These are phyloP conservation scores for Plumapathes pennacea DNA, from an alignment of 92 coral and sea anemone genomes.

Conservation along the genomic window DNA sequence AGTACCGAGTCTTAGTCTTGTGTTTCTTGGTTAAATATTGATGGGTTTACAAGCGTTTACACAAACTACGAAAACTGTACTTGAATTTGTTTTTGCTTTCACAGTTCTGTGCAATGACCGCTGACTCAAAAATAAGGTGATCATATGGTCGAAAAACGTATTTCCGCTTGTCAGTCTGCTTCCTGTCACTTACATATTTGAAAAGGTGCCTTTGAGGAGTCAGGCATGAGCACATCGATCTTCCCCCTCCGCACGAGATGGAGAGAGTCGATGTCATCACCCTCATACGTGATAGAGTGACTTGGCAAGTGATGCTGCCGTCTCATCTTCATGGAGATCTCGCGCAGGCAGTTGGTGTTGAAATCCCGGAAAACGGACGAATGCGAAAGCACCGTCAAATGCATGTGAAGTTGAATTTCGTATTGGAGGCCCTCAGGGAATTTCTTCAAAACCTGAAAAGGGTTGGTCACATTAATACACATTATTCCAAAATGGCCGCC, in stretches of 20 bases:
- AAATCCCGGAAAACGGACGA: constrained; percentile 75
- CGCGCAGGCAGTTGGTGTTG: constrained; percentile 71
- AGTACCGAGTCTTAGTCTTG: no score
- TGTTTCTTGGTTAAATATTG: no score
- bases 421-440: constrained; percentile 97
- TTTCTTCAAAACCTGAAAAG: constrained; percentile 74
- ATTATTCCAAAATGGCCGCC: no score
- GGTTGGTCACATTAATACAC: no score
- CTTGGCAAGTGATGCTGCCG: constrained; percentile 91
- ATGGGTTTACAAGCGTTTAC: no score
- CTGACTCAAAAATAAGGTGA: no score
- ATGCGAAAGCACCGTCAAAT: constrained; percentile 82
- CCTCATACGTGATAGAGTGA: constrained; percentile 78
- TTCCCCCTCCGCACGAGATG: constrained; percentile 85
- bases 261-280: constrained; percentile 80
- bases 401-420: constrained; percentile 91
- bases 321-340: constrained; percentile 88
- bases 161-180: no score
- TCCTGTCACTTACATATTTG: no score
- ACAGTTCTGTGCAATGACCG: no score
- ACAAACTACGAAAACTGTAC: no score
- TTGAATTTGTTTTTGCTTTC: no score
- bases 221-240: constrained; percentile 73
- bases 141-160: no score
- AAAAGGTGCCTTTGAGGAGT: constrained; percentile 45